Percentiles rank a stretch among this genome's conserved stretches.
phyloP scores from a whole-genome alignment of 1,140 invertebrate genomes.

The Vanessa atalanta region DNA sequence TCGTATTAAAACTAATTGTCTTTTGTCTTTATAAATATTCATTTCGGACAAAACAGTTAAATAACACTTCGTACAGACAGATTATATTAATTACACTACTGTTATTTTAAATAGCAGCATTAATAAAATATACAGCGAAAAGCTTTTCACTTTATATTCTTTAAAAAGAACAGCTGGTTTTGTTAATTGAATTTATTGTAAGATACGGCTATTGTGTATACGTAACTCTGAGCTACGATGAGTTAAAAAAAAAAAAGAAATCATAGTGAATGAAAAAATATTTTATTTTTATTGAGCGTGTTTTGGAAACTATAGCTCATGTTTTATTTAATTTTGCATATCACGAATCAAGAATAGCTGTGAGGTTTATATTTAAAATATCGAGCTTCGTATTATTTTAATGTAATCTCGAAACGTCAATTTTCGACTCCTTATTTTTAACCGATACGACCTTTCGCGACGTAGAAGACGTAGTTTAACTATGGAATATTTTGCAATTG shows the following conservation, averaged over 20 bases:
- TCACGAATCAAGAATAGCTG: too few species aligned
- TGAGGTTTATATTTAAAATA: too few species aligned
- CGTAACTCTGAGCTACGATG: neutral
- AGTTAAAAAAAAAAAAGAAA: neutral
- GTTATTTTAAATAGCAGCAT: slow-evolving; percentile 25
- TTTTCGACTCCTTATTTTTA: too few species aligned
- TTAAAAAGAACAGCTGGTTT: slow-evolving; percentile 24
- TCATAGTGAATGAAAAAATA: neutral
- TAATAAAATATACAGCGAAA: slow-evolving; percentile 28
- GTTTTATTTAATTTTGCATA: too few species aligned
- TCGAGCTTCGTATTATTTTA: too few species aligned
- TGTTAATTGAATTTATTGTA: slow-evolving; percentile 26
- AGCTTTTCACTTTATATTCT: slow-evolving; percentile 25
- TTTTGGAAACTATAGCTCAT: too few species aligned
- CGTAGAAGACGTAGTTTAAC: too few species aligned
- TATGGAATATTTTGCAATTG: too few species aligned
- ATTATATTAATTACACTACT: slow-evolving; percentile 21
- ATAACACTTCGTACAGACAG: slow-evolving; percentile 11
- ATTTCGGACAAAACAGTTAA: slow-evolving; percentile 9
- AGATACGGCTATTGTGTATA: slow-evolving; percentile 16
- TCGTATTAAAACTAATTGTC: slow-evolving; percentile 1
- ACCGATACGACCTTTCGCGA: too few species aligned
- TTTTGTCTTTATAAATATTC: neutral
- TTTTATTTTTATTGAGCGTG: neutral
- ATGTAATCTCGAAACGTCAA: too few species aligned